These are phyloP conservation scores for Pseudachorutes palmiensis DNA, from an alignment of 1,140 invertebrate species.

Conservation along the genomic window DNA sequence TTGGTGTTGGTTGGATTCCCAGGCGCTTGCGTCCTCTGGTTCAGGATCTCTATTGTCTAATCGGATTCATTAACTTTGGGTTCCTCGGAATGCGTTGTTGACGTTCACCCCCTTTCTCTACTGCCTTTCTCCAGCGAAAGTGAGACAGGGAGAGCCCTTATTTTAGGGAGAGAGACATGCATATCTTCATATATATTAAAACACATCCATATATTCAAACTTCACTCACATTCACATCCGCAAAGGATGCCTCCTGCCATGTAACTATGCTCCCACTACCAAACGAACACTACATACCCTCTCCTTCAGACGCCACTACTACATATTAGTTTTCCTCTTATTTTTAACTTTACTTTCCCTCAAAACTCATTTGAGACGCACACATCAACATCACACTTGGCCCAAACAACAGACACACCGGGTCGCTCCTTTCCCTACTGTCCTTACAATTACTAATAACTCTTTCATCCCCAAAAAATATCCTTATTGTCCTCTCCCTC, in stretches of 20 bases:
- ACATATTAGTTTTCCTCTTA: constrained; percentile 10
- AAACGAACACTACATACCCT: neutral
- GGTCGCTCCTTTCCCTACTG: neutral
- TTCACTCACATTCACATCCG: constrained; percentile 17
- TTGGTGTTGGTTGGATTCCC: neutral
- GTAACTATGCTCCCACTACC: neutral
- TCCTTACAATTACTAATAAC: neutral
- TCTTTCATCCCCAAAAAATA: neutral
- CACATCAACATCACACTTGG: constrained; percentile 20
- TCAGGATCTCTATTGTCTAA: constrained; percentile 39
- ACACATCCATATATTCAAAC: neutral
- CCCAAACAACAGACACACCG: neutral
- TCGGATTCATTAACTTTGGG: constrained; percentile 38
- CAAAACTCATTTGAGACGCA: constrained; percentile 14
- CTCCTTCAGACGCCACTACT: neutral
- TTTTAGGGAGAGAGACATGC: neutral
- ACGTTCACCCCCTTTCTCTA: constrained; percentile 30
- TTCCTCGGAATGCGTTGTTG: constrained; percentile 38
- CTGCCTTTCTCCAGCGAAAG: too few relatives aligned
- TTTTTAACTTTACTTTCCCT: constrained; percentile 10
- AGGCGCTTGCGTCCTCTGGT: constrained; percentile 32
- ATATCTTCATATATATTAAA: neutral
- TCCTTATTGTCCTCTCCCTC: neutral
- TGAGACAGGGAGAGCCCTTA: too few relatives aligned
- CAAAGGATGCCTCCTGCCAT: neutral